A percentile compares a stretch with the other conserved stretches of the same genome.
phyloP scores from a whole-genome alignment of 2,113 vertebrate genomes.

The Festucalex cinctus region DNA sequence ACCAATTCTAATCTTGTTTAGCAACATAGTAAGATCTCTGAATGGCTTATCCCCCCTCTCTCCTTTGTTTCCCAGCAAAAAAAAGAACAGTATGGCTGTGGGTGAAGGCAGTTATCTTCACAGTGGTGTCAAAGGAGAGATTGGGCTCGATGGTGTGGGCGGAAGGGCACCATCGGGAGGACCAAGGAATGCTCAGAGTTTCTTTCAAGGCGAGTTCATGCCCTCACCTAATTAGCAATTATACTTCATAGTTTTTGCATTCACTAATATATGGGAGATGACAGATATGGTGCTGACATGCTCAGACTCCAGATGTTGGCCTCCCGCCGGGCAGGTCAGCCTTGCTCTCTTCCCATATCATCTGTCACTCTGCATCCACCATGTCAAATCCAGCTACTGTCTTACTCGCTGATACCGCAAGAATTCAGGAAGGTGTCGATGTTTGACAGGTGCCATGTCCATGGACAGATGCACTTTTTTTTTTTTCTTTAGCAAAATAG shows the following conservation, averaged over 20 bases:
- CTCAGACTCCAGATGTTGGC: slow-evolving; percentile 43
- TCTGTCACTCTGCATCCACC: slow-evolving; percentile 44
- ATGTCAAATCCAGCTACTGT: slow-evolving; percentile 53
- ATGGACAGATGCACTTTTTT: not conserved
- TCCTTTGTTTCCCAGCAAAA: slow-evolving; percentile 63
- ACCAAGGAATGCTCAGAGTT: slow-evolving; percentile 55
- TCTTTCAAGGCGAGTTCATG: slow-evolving; percentile 62
- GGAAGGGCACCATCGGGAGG: slow-evolving; percentile 42
- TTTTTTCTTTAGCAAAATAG: not conserved
- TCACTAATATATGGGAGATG: slow-evolving; percentile 56
- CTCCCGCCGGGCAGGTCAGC: slow-evolving; percentile 25
- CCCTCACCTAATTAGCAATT: slow-evolving; percentile 65
- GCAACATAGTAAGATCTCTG: slow-evolving; percentile 66
- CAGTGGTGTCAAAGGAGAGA: slow-evolving; percentile 42
- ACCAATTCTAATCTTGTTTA: slow-evolving; percentile 75
- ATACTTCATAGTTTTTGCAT: slow-evolving; percentile 58
- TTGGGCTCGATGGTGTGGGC: slow-evolving; percentile 12
- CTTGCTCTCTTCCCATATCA: slow-evolving; percentile 34
- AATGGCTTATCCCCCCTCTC: slow-evolving; percentile 42
- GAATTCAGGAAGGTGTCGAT: slow-evolving; percentile 42
- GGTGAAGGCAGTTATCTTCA: slow-evolving; percentile 49
- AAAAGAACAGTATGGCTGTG: slow-evolving; percentile 38
- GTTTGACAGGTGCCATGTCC: slow-evolving; percentile 13
- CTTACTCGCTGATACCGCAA: slow-evolving; percentile 46
- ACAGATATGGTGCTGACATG: slow-evolving; percentile 65